Evolutionary conservation across 1,140 invertebrate species (phyloP), one percentile per base, ranked within the genome.

Genomic region (Panulirus ornatus): DNA sequence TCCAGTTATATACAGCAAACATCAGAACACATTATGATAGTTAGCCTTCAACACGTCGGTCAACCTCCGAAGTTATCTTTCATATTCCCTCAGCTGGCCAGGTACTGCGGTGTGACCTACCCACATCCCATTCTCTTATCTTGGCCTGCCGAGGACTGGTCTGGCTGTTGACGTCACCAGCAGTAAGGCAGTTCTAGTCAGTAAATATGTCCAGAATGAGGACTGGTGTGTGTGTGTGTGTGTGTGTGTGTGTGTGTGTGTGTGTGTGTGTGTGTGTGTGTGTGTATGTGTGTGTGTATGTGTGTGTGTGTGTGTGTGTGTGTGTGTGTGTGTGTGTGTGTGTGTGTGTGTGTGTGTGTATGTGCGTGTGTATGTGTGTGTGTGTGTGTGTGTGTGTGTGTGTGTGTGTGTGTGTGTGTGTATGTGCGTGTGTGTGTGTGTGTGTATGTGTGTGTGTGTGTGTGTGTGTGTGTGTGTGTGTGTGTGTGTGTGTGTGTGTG

Each of bases 391-490:
- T 14, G 11, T 58, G 51, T 58, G 51, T 58, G 51, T 58, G 51
- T 58, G 51, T 58, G 51, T 58, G 51, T 58, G 51, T 14, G 11
- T 58, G 51, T 58, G 51, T 58, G 51, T 58, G 51, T 58, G 51
- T 58, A n/a, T 58, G 51, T 58, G 51, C 11, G 11, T 58, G 51
- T 58, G 51, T 58, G 51, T 58, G 51, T 58, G 51, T 58, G 51
- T 58, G 51, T 14, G 11, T 58, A n/a, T 58, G 51, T 58, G 51
- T 58, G 51, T 58, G 51, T 58, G 51, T 58, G 51, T 58, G 51
- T 58, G 51, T 58, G 51, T 58, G 51, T 58, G 51, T 58, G 51
- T 58, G 51, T 58, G 51, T 58, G 51, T 58, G 51, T 58, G 51
- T 58, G 51, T 58, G 51, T 58, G 51, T 14, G 11, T 58, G 51